Base-by-base conservation (phyloP, 2,113 vertebrate species). In the Solea senegalensis region DNA sequence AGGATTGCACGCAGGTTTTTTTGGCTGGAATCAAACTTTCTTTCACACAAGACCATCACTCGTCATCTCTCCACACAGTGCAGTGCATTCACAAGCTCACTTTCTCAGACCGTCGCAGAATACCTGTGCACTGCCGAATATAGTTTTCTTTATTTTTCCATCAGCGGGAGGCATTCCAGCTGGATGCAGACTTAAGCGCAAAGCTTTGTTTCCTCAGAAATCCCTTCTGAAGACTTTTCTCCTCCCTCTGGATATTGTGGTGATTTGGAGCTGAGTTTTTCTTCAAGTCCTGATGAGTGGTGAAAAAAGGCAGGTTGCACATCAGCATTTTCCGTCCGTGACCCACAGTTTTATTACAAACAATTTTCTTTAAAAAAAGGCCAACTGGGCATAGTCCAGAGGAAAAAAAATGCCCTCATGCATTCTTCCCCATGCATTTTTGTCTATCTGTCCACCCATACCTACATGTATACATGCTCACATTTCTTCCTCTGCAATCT, bases 41-140 rank as follows among this genome's bases (percentile, higher is more conserved):
- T 80, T 65, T 75, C 67, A 78, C 78, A 88, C 64, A 85, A 78
- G 49, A 81, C 74, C 82, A 88, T 91, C 82, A 84, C 59, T 75
- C 66, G 64, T 65, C 76, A 75, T 83, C 80, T 84, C 69, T 87
- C 82, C 76, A 64, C 82, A 64, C 68, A 65, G 39, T 27, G 21
- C 54, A 65, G 43, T 0, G 39, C 69, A 74, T 56, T 83, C 62
- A 53, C 65, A 60, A 57, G 56, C 72, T 71, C 67, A 56, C 41
- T 11, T 85, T 87, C 62, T 46, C 72, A 68, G 83, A 54, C 67
- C 40, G 52, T 43, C 8, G 40, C 10, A 54, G 49, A 74, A 49
- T 57, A 80, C 55, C 71, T 81, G 69, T 27, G 48, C 40, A 43
- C 76, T 51, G 46, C 12, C 45, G 72, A 79, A 16, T 58, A 46